These are phyloP conservation scores for Leuciscus waleckii DNA, from an alignment of 2,797 vertebrate genomes.

Conservation along the genomic window DNA sequence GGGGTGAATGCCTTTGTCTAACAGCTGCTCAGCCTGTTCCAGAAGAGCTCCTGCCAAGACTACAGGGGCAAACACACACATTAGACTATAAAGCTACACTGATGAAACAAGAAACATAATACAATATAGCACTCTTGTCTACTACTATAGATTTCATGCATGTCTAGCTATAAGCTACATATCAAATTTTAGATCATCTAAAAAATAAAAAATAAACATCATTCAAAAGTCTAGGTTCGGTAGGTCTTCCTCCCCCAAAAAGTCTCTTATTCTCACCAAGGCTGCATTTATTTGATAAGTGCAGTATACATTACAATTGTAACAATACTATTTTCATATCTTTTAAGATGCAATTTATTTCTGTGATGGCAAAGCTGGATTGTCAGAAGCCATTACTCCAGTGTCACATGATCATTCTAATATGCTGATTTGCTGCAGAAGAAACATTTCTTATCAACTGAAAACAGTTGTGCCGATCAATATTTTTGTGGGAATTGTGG, in stretches of 20 bases:
- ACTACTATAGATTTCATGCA: not conserved
- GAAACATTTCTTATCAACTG: not conserved
- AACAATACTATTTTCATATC: not conserved
- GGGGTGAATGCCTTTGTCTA: constrained; percentile 95
- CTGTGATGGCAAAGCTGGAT: not conserved
- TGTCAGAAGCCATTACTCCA: not conserved
- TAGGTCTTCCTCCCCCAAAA: not conserved
- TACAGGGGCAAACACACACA: constrained; percentile 58
- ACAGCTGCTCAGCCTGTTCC: constrained; percentile 93
- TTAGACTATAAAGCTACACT: not conserved
- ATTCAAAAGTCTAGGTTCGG: not conserved
- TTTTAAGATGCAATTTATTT: not conserved
- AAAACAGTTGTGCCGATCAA: not conserved
- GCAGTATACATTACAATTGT: not conserved
- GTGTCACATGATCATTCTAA: not conserved
- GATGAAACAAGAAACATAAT: not conserved
- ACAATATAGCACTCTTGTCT: not conserved
- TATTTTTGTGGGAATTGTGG: not conserved
- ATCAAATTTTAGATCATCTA: not conserved
- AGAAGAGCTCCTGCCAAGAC: constrained; percentile 94
- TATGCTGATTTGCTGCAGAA: too few relatives aligned
- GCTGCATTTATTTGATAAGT: not conserved
- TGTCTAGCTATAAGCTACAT: too few relatives aligned
- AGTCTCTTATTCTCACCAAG: not conserved
- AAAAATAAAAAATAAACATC: not conserved